Evolutionary conservation across 1,140 invertebrate species (phyloP), one percentile per base, ranked within the genome.

Genomic region (Drosophila parvula): DNA sequence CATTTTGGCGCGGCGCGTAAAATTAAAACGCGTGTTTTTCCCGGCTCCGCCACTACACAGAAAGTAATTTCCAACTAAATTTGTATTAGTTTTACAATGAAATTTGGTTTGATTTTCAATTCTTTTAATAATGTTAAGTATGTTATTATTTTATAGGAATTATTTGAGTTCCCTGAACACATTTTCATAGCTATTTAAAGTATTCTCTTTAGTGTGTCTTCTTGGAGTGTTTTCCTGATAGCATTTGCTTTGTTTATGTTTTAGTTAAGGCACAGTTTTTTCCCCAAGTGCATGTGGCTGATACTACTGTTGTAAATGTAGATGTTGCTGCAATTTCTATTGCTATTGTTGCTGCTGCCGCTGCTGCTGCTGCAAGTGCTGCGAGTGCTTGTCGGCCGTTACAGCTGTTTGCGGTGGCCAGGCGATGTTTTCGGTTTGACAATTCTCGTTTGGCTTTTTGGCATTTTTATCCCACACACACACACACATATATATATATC

Each of bases 1-100:
- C 69, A 78, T 81, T 78, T 83, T 61, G 82, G 65, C 67, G 63
- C 55, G 40, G 58, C 63, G 70, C 60, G 51, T 55, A 86, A 86
- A 86, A 86, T 86, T 74, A 75, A 86, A 86, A 86, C 78, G 82
- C 79, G 75, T 86, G 78, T 86, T 85, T 85, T 55, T 81, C 67
- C 44, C 30, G 55, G 32, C 55, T 38, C 61, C 61, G 5, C 9
- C 0, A 12, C 8, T 55, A 11, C 51, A 55, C 51, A 2, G 34
- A 14, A 36, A 53, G 4, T 14, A 4, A 10, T 10, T 38, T 22
- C 1, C 0, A 8, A 2, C 22, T 8, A 0, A 14, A 10, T 36
- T 22, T 22, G 14, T 9, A 9, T 2, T 8, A 34, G 18, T 51
- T 18, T 2, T 27, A 16, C 18, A 5, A 4, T 4, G 9, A 48